A percentile compares a stretch with the other conserved stretches of the same genome.
These are phyloP conservation scores for Neocrepidodera transversa DNA, from an alignment of 2,888 invertebrate species.

Conservation along the genomic window DNA sequence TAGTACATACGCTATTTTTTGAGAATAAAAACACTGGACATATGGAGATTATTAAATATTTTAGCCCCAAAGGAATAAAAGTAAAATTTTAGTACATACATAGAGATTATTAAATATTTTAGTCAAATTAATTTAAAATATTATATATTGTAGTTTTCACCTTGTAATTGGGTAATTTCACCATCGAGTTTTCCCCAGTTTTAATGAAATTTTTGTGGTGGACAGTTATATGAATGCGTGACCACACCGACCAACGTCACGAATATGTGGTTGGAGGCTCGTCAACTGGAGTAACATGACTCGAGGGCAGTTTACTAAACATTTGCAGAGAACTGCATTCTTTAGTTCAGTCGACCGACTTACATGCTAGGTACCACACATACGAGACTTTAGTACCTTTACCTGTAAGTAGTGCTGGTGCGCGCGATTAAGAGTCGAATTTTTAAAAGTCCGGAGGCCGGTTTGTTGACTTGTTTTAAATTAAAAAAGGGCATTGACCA, in stretches of 20 bases:
- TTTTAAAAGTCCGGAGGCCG: neutral
- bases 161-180: neutral
- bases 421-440: neutral
- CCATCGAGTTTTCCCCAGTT: neutral
- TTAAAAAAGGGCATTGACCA: constrained; percentile 20
- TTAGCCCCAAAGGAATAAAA: no score
- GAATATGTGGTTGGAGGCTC: constrained; percentile 18
- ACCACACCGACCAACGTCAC: constrained; percentile 18
- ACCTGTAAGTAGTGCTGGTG: neutral
- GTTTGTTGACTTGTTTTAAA: constrained; percentile 4
- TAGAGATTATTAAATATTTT: no score
- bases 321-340: constrained; percentile 31
- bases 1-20: no score
- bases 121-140: no score
- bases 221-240: neutral
- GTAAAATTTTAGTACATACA: no score
- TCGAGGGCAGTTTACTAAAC: constrained; percentile 39
- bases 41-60: no score
- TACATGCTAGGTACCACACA: constrained; percentile 2
- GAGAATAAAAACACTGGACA: no score
- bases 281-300: constrained; percentile 23
- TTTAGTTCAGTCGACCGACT: neutral
- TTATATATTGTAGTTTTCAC: no score
- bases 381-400: no score
- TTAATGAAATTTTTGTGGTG: neutral